Percentiles rank a stretch among this genome's conserved stretches.
Conservation (phyloP, 2,888 invertebrate genomes). For the Folsomia manolachei region DNA sequence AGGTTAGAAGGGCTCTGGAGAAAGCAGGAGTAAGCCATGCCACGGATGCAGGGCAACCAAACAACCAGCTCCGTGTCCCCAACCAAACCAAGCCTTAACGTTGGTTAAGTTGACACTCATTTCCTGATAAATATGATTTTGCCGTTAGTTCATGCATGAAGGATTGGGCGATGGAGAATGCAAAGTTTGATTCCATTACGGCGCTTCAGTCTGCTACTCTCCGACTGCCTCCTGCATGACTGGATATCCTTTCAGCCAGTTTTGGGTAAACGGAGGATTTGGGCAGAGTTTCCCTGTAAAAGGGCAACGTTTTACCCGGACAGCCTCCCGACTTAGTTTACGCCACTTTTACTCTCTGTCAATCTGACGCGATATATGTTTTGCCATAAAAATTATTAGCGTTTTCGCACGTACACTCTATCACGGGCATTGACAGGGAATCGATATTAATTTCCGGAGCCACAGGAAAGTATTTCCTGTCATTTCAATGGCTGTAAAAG, state of each 20-base stretch:
- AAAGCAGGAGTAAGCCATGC: no score
- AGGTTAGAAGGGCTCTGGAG: no score
- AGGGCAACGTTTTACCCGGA: no score
- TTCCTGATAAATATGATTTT: background rate
- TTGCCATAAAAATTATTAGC: background rate
- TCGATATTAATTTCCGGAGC: constrained; percentile 33
- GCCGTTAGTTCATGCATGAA: background rate
- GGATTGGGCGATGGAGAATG: background rate
- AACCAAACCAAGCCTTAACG: no score
- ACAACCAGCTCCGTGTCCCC: no score
- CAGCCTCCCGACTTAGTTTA: no score
- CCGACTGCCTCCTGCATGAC: no score
- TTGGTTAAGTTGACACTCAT: background rate
- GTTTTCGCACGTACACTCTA: background rate
- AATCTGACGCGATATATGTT: background rate
- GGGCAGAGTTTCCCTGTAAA: no score
- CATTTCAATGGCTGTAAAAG: background rate
- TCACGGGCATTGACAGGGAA: constrained; percentile 4
- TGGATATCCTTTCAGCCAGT: background rate
- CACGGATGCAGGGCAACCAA: no score
- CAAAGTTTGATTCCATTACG: background rate
- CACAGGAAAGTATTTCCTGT: background rate
- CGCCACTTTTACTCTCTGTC: background rate
- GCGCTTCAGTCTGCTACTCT: background rate
- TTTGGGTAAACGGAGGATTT: background rate